Evolutionary conservation across 2,888 invertebrate genomes (phyloP).

Genomic region (Chymomyza amoena): DNA sequence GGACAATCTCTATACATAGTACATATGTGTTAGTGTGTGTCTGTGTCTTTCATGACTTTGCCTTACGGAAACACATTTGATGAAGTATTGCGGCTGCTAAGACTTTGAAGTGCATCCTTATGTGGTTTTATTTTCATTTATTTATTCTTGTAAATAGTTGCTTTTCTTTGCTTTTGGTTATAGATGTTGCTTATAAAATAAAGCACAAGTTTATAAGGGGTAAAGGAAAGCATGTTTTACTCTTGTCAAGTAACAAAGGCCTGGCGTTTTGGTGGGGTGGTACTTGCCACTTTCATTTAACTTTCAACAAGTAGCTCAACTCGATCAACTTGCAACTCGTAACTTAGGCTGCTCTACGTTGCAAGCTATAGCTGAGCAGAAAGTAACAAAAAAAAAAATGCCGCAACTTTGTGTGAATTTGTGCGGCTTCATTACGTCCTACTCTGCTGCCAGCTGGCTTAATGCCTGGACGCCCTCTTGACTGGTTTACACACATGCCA

Average conservation of each 20-base stretch:
- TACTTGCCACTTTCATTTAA: not conserved
- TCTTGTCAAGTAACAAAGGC: not conserved
- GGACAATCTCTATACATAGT: not conserved
- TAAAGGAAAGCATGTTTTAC: not conserved
- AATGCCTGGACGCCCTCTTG: slow-evolving; percentile 25
- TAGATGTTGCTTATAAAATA: not conserved
- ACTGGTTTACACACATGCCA: slow-evolving; percentile 4
- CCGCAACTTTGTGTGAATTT: slow-evolving; percentile 46
- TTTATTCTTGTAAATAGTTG: not conserved
- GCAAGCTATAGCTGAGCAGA: not conserved
- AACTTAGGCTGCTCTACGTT: not conserved
- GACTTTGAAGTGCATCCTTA: not conserved
- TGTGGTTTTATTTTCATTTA: not conserved
- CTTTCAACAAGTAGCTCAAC: slow-evolving; percentile 4
- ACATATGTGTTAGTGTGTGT: not conserved
- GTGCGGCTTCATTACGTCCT: slow-evolving; percentile 63
- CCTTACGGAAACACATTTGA: not conserved
- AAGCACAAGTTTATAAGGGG: not conserved
- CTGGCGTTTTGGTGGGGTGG: no score
- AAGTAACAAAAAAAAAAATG: not conserved
- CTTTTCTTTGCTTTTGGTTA: not conserved
- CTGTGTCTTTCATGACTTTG: not conserved
- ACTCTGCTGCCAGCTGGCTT: slow-evolving; percentile 8
- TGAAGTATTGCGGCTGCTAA: not conserved
- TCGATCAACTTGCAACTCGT: not conserved